Conservation (phyloP, 2,113 vertebrate genomes). For the Climacteris rufus region DNA sequence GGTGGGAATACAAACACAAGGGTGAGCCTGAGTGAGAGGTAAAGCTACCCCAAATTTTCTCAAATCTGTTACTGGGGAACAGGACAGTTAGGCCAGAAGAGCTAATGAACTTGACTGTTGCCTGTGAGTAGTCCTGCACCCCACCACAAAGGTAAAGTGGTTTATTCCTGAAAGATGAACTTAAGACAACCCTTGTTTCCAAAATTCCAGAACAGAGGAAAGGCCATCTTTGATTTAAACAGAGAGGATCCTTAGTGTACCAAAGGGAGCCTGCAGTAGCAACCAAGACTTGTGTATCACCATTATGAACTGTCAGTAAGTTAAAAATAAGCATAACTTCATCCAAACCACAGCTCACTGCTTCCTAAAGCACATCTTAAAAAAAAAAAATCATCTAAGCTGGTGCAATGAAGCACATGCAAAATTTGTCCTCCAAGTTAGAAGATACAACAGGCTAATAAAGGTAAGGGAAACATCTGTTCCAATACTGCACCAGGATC, state of each 20-base stretch:
- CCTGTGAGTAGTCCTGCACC: neutral
- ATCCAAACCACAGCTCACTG: conserved; percentile 24
- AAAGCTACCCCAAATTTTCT: neutral
- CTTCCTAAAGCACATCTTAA: conserved; percentile 7
- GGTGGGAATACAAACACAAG: neutral
- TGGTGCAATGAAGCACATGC: conserved; percentile 19
- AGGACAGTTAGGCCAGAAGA: neutral
- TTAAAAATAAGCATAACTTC: conserved; percentile 49
- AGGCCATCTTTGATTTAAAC: neutral
- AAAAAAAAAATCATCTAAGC: neutral
- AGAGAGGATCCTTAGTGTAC: neutral
- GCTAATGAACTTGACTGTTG: neutral
- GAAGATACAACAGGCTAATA: conserved; percentile 49
- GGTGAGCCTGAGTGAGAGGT: neutral
- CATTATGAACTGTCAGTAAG: conserved; percentile 43
- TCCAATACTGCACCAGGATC: conserved; percentile 8
- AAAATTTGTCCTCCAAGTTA: conserved; percentile 41
- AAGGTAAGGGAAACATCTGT: conserved; percentile 60
- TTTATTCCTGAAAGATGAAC: neutral
- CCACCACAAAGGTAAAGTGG: neutral
- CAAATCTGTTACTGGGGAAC: neutral
- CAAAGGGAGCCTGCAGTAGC: neutral
- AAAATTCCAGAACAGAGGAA: neutral
- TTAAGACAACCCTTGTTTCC: neutral
- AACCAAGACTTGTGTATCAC: neutral